Conservation (phyloP, 2,797 vertebrate species). For the Lacerta agilis region DNA sequence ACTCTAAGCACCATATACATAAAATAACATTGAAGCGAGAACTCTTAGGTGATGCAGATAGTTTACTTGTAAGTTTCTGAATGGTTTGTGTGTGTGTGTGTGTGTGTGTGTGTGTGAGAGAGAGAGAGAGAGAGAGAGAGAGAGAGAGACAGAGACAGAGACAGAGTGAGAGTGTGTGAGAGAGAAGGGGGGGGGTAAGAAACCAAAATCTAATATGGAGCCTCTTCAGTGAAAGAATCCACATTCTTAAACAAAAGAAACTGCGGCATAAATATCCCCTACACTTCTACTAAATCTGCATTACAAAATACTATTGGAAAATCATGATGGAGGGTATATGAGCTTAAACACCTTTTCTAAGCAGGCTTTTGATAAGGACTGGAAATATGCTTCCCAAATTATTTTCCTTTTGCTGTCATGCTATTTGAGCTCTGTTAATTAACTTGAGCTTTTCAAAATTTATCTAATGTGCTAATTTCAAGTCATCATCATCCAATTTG, state of each 20-base stretch:
- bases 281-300: not conserved
- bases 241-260: not conserved
- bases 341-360: not conserved
- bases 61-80: not conserved
- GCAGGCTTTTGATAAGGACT: not conserved
- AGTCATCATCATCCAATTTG: constrained; percentile 33
- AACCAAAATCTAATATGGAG: not conserved
- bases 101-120: not conserved
- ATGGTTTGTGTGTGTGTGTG: not conserved
- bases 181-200: not conserved
- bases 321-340: not conserved
- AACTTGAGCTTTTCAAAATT: constrained; percentile 40
- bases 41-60: not conserved
- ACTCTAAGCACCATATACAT: too few species aligned
- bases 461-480: constrained; percentile 53
- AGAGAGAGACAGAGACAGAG: not conserved
- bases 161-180: not conserved
- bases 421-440: not conserved
- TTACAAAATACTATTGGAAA: not conserved
- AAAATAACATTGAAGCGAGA: not conserved
- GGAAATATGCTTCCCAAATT: not conserved
- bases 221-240: not conserved
- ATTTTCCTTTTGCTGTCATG: constrained; percentile 14
- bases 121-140: not conserved
- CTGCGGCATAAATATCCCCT: not conserved